Conservation (phyloP, 2,797 vertebrate species). For the Diceros bicornis region DNA sequence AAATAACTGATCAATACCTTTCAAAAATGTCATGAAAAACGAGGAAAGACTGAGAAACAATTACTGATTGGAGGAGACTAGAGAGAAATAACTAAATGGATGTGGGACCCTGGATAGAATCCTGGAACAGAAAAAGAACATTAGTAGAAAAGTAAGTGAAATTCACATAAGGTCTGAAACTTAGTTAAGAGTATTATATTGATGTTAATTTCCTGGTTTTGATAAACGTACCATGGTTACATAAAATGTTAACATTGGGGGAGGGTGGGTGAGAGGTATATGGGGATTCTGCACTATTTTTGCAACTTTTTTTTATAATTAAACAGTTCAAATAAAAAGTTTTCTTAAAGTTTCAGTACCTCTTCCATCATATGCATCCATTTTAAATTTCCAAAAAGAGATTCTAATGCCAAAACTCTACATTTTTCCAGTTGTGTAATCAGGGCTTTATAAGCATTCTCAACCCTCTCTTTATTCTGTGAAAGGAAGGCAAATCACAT, state of each 20-base stretch:
- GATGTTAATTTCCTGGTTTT: background rate
- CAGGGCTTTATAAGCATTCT: constrained; percentile 55
- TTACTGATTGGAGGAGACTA: background rate
- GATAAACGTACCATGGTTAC: background rate
- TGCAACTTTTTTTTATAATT: constrained; percentile 5
- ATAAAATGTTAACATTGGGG: background rate
- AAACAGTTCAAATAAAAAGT: background rate
- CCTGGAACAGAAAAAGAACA: background rate
- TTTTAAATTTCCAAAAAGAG: constrained; percentile 68
- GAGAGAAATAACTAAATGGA: background rate
- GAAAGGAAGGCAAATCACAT: constrained; percentile 45
- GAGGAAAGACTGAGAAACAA: background rate
- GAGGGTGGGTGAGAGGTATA: background rate
- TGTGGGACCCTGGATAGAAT: background rate
- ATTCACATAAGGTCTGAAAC: background rate
- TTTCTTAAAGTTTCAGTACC: constrained; percentile 54
- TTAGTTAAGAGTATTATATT: background rate
- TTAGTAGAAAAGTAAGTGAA: constrained; percentile 3
- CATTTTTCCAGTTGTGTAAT: constrained; percentile 9
- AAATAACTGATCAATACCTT: background rate
- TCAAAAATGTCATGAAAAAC: background rate
- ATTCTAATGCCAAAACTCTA: background rate
- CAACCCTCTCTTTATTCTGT: background rate
- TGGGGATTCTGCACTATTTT: background rate
- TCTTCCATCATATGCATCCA: constrained; percentile 65